These are phyloP conservation scores for Telenomus remus DNA, from an alignment of 1,140 invertebrate genomes.

Conservation along the genomic window DNA sequence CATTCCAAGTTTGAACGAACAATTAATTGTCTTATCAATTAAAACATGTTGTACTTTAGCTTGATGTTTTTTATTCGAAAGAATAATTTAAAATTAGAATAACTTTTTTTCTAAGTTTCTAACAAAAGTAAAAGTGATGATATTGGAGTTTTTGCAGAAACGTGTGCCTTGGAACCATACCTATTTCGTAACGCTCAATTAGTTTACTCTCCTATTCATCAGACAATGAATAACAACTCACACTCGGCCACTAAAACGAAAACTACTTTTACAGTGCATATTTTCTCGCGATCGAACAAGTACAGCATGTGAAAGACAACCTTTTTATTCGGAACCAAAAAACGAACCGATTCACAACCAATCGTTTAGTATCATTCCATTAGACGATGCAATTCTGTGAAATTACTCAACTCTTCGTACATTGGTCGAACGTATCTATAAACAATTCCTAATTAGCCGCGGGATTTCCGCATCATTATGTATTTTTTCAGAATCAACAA, in stretches of 20 bases:
- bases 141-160: constrained; percentile 25
- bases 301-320: constrained; percentile 23
- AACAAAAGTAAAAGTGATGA: no score
- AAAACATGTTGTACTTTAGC: no score
- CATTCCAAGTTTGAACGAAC: no score
- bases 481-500: constrained; percentile 19
- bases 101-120: no score
- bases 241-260: constrained; percentile 19
- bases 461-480: constrained; percentile 25
- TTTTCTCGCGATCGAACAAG: constrained; percentile 11
- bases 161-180: constrained; percentile 24
- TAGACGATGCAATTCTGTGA: background rate
- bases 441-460: constrained; percentile 20
- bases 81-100: no score
- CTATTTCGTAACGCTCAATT: constrained; percentile 47
- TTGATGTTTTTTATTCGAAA: no score
- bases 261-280: constrained; percentile 32
- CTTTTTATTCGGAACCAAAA: background rate
- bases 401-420: background rate
- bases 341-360: background rate
- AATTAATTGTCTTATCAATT: no score
- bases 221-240: constrained; percentile 36
- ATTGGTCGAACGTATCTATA: constrained; percentile 5
- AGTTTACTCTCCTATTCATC: constrained; percentile 48
- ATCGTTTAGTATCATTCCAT: background rate